Conservation (phyloP, 1,140 invertebrate genomes). For the Hypsibius dujardini region DNA sequence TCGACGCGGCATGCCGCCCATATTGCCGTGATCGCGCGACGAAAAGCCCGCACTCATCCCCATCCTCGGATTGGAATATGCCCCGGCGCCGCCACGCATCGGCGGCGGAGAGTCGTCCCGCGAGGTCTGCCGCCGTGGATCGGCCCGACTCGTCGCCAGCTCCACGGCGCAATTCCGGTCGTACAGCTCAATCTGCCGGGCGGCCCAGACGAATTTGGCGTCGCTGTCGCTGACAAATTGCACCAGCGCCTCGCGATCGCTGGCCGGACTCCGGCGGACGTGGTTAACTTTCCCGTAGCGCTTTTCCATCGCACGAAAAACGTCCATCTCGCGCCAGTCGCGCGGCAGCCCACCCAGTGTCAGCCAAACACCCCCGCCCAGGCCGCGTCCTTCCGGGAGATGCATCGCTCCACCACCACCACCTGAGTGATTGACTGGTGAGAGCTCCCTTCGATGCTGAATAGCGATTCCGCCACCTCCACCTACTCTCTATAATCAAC, state of each 20-base stretch:
- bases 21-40: background rate
- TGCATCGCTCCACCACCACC: background rate
- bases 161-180: background rate
- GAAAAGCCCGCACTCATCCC: background rate
- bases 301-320: conserved; percentile 13
- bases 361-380: conserved; percentile 8
- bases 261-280: background rate
- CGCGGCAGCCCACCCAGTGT: background rate
- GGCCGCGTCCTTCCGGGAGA: background rate
- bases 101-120: conserved; percentile 11
- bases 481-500: background rate
- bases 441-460: too few relatives aligned
- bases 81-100: conserved; percentile 4
- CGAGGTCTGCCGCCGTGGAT: background rate
- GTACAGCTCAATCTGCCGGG: conserved; percentile 9
- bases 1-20: background rate
- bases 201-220: background rate
- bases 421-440: background rate
- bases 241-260: conserved; percentile 6
- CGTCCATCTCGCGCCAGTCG: conserved; percentile 16
- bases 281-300: conserved; percentile 17
- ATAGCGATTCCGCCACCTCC: background rate
- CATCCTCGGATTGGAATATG: background rate
- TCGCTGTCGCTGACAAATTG: conserved; percentile 12
- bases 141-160: background rate